These are phyloP conservation scores for Atopsyche davidsoni DNA, from an alignment of 1,140 invertebrate species.

Conservation along the genomic window DNA sequence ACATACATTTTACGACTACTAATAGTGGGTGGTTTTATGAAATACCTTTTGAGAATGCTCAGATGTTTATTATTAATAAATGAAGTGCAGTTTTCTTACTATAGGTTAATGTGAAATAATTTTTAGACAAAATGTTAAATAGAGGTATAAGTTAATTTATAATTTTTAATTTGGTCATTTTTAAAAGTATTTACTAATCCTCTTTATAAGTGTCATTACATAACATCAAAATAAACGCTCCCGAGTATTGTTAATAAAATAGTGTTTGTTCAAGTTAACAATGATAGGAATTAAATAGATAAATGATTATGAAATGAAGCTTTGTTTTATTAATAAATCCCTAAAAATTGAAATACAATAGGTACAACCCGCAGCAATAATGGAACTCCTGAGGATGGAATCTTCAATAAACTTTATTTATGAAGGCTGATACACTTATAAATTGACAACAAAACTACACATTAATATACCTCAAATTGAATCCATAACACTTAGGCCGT, in stretches of 20 bases:
- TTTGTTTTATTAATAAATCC: constrained; percentile 11
- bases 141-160: not conserved
- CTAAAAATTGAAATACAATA: too few species aligned
- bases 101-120: too few species aligned
- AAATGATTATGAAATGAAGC: constrained; percentile 20
- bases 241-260: constrained; percentile 24
- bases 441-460: too few species aligned
- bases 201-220: constrained; percentile 22
- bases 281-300: constrained; percentile 23
- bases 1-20: too few species aligned
- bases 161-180: constrained; percentile 2
- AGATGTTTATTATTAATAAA: constrained; percentile 11
- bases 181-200: constrained; percentile 9
- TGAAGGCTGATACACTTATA: too few species aligned
- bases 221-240: constrained; percentile 18
- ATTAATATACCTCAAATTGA: too few species aligned
- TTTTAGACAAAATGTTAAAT: constrained; percentile 5
- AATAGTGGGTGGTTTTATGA: too few species aligned
- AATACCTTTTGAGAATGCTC: constrained; percentile 10
- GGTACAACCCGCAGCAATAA: too few species aligned
- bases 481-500: too few species aligned
- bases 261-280: constrained; percentile 26
- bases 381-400: too few species aligned
- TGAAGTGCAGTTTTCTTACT: too few species aligned
- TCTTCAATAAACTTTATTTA: too few species aligned